Conservation (phyloP, 1,140 invertebrate genomes). For the Heliothis subflexa region DNA sequence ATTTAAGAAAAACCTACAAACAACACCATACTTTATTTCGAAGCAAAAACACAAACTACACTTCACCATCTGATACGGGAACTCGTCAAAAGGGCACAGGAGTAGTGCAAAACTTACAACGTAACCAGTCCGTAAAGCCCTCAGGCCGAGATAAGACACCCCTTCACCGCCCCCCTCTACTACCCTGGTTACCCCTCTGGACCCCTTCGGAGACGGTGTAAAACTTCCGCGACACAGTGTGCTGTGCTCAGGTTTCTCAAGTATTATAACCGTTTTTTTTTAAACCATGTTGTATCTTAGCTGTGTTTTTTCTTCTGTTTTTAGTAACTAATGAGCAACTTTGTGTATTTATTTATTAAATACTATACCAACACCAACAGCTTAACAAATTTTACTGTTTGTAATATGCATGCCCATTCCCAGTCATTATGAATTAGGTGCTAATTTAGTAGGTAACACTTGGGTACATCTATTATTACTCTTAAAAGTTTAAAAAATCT, state of each 20-base stretch:
- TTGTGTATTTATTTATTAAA: neutral
- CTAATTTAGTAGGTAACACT: too few relatives aligned
- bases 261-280: constrained; percentile 2
- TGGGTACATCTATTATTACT: too few relatives aligned
- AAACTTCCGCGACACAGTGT: constrained; percentile 28
- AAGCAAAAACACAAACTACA: neutral
- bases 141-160: neutral
- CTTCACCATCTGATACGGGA: neutral
- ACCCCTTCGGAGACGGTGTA: neutral
- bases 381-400: too few relatives aligned
- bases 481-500: too few relatives aligned
- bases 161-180: neutral
- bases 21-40: neutral
- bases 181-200: neutral
- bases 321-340: neutral
- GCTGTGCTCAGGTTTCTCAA: constrained; percentile 10
- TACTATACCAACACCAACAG: too few relatives aligned
- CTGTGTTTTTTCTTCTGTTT: neutral
- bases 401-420: too few relatives aligned
- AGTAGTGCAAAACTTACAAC: constrained; percentile 9
- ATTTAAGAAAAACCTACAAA: neutral
- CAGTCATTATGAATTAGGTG: too few relatives aligned
- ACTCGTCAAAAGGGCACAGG: neutral
- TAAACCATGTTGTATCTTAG: neutral
- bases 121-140: constrained; percentile 8